Evolutionary conservation across 2,113 vertebrate species (phyloP).

Genomic region (Chamaea fasciata): DNA sequence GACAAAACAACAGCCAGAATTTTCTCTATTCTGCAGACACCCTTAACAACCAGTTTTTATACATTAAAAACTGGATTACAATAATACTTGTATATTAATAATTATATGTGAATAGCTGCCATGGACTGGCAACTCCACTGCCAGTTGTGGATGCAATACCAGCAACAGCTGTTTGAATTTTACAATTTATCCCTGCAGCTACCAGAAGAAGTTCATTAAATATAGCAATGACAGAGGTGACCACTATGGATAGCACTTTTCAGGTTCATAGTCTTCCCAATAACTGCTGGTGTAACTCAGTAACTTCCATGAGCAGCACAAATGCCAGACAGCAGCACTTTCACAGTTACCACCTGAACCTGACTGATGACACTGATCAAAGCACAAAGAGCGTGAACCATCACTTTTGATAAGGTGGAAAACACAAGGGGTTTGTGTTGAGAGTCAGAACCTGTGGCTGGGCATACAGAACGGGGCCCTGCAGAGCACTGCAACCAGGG

Average conservation of each 20-base stretch:
- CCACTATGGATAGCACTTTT: neutral
- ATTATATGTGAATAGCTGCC: too few species aligned
- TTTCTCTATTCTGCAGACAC: neutral
- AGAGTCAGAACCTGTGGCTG: neutral
- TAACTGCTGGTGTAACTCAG: neutral
- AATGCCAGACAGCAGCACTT: neutral
- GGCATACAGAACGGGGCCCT: neutral
- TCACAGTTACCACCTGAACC: neutral
- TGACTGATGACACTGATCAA: neutral
- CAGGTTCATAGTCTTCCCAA: neutral
- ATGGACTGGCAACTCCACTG: neutral
- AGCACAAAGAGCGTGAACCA: neutral
- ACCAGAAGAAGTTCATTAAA: neutral
- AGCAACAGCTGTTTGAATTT: neutral
- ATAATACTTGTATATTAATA: neutral
- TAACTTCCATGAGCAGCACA: neutral
- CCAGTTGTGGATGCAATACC: neutral
- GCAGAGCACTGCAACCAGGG: neutral
- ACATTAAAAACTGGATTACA: neutral
- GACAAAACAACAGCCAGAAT: neutral
- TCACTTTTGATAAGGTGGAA: neutral
- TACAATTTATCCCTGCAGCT: neutral
- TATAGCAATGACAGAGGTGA: neutral
- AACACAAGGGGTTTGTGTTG: neutral
- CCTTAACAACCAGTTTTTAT: neutral